phyloP scores from a whole-genome alignment of 2,113 vertebrate genomes.

The Amphiprion ocellaris region DNA sequence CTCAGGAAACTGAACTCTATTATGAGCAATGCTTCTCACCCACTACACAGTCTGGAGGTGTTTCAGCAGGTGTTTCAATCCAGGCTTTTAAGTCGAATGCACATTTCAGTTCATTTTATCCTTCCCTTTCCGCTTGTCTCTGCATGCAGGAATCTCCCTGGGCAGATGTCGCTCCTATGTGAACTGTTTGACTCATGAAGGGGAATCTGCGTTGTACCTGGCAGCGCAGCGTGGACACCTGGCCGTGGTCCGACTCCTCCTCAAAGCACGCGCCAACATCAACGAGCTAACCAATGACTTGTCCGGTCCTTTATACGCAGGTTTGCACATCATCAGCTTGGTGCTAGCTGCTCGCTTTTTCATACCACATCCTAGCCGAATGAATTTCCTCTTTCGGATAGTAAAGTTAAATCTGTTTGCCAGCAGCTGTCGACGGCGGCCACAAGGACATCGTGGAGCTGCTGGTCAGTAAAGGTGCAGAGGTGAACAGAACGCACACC shows the following conservation, averaged over 20 bases:
- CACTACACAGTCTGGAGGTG: too few relatives aligned
- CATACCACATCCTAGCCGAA: too few relatives aligned
- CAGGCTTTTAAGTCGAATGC: too few relatives aligned
- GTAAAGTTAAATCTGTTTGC: background rate
- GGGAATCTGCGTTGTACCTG: constrained; percentile 88
- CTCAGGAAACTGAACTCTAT: too few relatives aligned
- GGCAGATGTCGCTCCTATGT: constrained; percentile 71
- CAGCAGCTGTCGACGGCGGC: constrained; percentile 86
- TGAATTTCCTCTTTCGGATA: too few relatives aligned
- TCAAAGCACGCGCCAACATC: constrained; percentile 86
- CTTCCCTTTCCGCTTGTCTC: background rate
- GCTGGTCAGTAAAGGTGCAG: constrained; percentile 86
- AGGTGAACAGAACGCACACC: constrained; percentile 88
- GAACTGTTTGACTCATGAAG: constrained; percentile 89
- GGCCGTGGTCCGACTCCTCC: constrained; percentile 81
- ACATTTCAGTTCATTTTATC: background rate
- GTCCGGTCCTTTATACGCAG: constrained; percentile 91
- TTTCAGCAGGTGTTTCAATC: too few relatives aligned
- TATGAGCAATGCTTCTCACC: too few relatives aligned
- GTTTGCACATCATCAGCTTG: background rate
- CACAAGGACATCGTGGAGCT: constrained; percentile 84
- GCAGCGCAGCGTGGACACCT: constrained; percentile 86
- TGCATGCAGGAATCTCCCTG: constrained; percentile 75
- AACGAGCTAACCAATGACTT: constrained; percentile 88
- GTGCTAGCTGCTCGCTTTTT: too few relatives aligned